Evolutionary conservation across 2,113 vertebrate genomes (phyloP).

Genomic region (Synchiropus splendidus): DNA sequence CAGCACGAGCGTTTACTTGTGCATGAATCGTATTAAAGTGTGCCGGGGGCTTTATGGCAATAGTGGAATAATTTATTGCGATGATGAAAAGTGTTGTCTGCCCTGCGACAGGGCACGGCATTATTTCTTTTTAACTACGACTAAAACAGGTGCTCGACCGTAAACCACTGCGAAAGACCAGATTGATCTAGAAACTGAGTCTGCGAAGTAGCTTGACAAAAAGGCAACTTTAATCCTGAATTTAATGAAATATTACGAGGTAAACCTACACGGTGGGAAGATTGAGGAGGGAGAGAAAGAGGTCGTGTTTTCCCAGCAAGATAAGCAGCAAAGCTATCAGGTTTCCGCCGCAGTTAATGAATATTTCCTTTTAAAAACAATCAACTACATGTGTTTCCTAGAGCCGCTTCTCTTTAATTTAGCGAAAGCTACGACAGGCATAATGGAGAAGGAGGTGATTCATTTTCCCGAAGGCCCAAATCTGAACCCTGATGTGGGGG

Average conservation of each 20-base stretch:
- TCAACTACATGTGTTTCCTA: not conserved
- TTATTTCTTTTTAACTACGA: conserved; percentile 19
- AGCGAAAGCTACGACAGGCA: too few relatives aligned
- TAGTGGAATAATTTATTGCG: conserved; percentile 51
- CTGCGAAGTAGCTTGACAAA: too few relatives aligned
- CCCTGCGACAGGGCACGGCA: too few relatives aligned
- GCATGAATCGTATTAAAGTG: conserved; percentile 52
- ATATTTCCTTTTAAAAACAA: conserved; percentile 1
- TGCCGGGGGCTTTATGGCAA: conserved; percentile 36
- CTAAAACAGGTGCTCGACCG: conserved; percentile 5
- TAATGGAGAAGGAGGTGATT: too few relatives aligned
- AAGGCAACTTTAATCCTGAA: too few relatives aligned
- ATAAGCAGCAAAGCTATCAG: conserved; percentile 20
- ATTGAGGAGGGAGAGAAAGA: conserved; percentile 14
- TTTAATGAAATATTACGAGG: not conserved
- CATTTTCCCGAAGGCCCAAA: too few relatives aligned
- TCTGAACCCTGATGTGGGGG: too few relatives aligned
- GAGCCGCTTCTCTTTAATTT: not conserved
- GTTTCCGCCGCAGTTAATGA: conserved; percentile 5
- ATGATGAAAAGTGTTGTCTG: conserved; percentile 48
- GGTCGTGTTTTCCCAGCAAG: conserved; percentile 25
- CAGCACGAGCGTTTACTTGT: conserved; percentile 45
- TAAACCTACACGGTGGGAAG: conserved; percentile 46
- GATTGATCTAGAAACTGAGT: too few relatives aligned
- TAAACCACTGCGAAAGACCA: conserved; percentile 12